Conservation (phyloP, 2,888 invertebrate species). For the Rhingia rostrata region DNA sequence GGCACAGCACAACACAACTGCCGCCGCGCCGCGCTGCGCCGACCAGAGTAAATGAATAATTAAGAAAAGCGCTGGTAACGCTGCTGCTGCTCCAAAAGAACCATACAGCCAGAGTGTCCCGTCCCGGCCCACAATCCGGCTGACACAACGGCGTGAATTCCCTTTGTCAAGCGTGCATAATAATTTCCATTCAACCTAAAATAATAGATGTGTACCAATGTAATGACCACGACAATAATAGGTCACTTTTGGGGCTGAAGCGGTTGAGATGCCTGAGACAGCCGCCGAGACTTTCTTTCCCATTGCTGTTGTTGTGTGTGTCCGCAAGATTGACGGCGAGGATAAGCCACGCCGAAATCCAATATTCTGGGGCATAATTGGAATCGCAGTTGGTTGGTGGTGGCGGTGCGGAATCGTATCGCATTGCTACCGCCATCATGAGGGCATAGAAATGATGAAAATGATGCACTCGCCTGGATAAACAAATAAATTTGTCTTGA, state of each 20-base stretch:
- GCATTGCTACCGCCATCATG: slow-evolving; percentile 60
- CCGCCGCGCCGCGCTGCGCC: slow-evolving; percentile 38
- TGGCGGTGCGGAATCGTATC: slow-evolving; percentile 28
- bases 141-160: slow-evolving; percentile 37
- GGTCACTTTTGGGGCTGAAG: slow-evolving; percentile 60
- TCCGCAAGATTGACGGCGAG: slow-evolving; percentile 46
- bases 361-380: slow-evolving; percentile 61
- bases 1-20: slow-evolving; percentile 62
- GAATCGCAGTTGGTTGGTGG: slow-evolving; percentile 13
- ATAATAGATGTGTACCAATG: slow-evolving; percentile 72
- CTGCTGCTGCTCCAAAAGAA: slow-evolving; percentile 36
- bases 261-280: neutral
- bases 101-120: slow-evolving; percentile 28
- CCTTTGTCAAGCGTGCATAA: slow-evolving; percentile 69
- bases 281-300: slow-evolving; percentile 37
- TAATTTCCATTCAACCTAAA: slow-evolving; percentile 70
- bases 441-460: slow-evolving; percentile 73
- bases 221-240: slow-evolving; percentile 73
- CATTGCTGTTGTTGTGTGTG: slow-evolving; percentile 29
- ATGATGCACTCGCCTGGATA: slow-evolving; percentile 78
- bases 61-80: slow-evolving; percentile 71
- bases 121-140: slow-evolving; percentile 52
- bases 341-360: slow-evolving; percentile 64
- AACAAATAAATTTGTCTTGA: slow-evolving; percentile 83
- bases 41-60: slow-evolving; percentile 68